A percentile compares a stretch with the other conserved stretches of the same genome.
Conservation (phyloP, 1,140 invertebrate genomes). For the Episyrphus balteatus region DNA sequence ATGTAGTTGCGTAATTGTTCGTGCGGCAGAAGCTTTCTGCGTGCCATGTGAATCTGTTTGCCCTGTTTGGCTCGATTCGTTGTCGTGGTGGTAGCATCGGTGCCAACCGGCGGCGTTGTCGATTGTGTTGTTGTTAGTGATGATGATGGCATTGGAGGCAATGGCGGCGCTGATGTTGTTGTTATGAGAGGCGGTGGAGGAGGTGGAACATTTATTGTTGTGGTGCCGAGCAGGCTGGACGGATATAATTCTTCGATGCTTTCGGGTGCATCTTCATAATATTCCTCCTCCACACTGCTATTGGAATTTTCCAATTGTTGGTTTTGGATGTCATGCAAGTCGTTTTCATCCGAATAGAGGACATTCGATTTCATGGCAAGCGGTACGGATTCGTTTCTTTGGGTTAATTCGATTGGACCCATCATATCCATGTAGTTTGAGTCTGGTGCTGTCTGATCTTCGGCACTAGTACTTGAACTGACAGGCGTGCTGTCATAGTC, state of each 20-base stretch:
- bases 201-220: neutral
- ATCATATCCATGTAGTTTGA: conserved; percentile 17
- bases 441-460: neutral
- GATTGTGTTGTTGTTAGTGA: conserved; percentile 15
- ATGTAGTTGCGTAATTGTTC: conserved; percentile 41
- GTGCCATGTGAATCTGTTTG: conserved; percentile 18
- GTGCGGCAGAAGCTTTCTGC: conserved; percentile 19
- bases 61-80: conserved; percentile 4
- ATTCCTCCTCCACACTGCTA: conserved; percentile 2
- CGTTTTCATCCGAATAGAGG: neutral
- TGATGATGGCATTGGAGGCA: neutral
- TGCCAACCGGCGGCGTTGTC: conserved; percentile 1
- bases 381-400: conserved; percentile 2
- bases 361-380: conserved; percentile 2
- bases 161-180: neutral
- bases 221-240: neutral
- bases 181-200: neutral
- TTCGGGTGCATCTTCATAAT: conserved; percentile 2
- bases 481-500: conserved; percentile 9
- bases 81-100: too few relatives aligned
- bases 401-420: neutral
- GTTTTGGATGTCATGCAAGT: neutral
- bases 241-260: neutral
- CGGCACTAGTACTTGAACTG: neutral
- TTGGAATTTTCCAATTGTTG: neutral